Conservation (phyloP, 2,113 vertebrate genomes). For the Canis aureus region DNA sequence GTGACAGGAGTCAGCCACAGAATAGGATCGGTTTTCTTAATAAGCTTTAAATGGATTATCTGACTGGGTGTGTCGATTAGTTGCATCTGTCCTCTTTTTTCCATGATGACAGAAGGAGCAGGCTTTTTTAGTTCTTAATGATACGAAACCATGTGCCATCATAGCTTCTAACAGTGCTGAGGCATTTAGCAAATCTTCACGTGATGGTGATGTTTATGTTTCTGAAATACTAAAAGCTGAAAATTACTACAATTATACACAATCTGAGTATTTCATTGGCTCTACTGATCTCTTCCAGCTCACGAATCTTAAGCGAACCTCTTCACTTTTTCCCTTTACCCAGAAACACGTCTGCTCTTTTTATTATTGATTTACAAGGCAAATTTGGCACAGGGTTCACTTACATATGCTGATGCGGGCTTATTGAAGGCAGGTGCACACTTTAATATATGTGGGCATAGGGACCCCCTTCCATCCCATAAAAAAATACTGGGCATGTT, state of each 20-base stretch:
- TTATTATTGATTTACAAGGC: constrained; percentile 85
- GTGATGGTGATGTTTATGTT: neutral
- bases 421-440: constrained; percentile 90
- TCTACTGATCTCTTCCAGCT: constrained; percentile 71
- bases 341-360: constrained; percentile 82
- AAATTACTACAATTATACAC: neutral
- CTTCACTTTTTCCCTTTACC: constrained; percentile 63
- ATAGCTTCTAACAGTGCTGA: neutral
- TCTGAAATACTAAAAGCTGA: constrained; percentile 21
- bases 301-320: constrained; percentile 75
- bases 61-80: neutral
- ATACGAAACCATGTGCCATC: neutral
- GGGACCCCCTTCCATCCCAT: constrained; percentile 86
- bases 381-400: constrained; percentile 83
- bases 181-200: neutral
- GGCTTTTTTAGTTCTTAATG: neutral
- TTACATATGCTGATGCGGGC: constrained; percentile 80
- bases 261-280: constrained; percentile 61
- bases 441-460: constrained; percentile 85
- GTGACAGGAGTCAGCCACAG: neutral
- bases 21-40: neutral
- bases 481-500: constrained; percentile 85
- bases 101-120: neutral
- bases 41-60: neutral
- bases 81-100: constrained; percentile 25